Base-by-base conservation (phyloP, 1,140 invertebrate species). In the Listronotus bonariensis region DNA sequence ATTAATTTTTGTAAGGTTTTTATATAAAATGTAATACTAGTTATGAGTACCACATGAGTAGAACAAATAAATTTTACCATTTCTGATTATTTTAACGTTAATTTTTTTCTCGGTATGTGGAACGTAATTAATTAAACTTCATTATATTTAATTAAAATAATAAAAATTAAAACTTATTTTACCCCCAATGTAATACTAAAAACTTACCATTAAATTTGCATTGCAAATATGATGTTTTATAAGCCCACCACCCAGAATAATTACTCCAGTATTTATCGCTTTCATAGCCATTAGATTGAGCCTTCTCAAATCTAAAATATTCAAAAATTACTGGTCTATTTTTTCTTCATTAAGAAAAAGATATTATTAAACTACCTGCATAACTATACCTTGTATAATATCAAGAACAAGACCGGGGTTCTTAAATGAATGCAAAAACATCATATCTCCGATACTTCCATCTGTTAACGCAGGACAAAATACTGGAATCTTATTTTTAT, bases 201-300 rank as follows among this genome's bases (percentile, higher is more conserved):
- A 65, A 57, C 10, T 77, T 80, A 90, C 88, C 95, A 98, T 97
- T 56, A 98, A 82, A 85, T 98, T 98, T 6, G 95, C 95, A 84
- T 98, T 98, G 79, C 94, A 97, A 62, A 99, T 98, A 76, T 99
- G 98, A 83, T 99, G 98, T 81, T 99, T 99, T n/a, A 98, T 86
- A 0, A 99, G 81, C 8, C 97, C 97, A 45, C 97, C 97, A 9
- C 98, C 98, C 42, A 99, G 79, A 69, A 99, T 98, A 38, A 99
- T 91, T 85, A 99, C 93, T n/a, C 97, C 98, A 51, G 91, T 92
- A 72, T 96, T 91, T 12, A 88, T 80, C 4, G 97, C 92, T 80
- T 94, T 95, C 1, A 98, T 90, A n/a, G 97, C 92, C 84, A 98
- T 95, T 26, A 89, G 90, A 81, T 99, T 99, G 9, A 99, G 78